phyloP scores from a whole-genome alignment of 2,888 invertebrate species.

The Pocota personata region DNA sequence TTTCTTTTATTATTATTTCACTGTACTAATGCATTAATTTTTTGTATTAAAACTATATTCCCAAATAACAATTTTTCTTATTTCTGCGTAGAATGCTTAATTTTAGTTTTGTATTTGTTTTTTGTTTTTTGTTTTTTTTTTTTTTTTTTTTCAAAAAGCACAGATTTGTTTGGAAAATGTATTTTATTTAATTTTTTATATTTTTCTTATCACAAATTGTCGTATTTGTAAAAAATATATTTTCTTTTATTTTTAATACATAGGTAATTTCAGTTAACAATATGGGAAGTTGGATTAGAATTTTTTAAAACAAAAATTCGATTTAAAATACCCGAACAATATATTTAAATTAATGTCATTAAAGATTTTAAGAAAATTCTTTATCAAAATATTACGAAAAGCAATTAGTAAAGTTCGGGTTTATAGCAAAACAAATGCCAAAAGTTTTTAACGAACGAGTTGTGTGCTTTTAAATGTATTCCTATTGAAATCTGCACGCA shows the following conservation, averaged over 20 bases:
- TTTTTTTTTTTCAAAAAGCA: not conserved
- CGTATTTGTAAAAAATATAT: slow-evolving; percentile 38
- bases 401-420: no score
- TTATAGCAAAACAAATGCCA: no score
- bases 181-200: not conserved
- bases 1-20: not conserved
- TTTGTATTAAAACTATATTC: slow-evolving; percentile 24
- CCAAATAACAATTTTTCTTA: slow-evolving; percentile 2
- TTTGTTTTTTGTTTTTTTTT: not conserved
- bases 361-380: not conserved
- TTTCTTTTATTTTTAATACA: not conserved
- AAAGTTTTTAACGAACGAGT: no score
- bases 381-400: no score
- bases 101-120: not conserved
- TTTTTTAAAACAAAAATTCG: slow-evolving; percentile 27
- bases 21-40: slow-evolving; percentile 4
- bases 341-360: not conserved
- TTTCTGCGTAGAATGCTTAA: slow-evolving; percentile 9
- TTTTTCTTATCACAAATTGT: slow-evolving; percentile 37
- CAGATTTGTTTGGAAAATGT: not conserved
- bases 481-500: no score
- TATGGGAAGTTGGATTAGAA: not conserved
- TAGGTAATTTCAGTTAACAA: slow-evolving; percentile 6
- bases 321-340: not conserved
- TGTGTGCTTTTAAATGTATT: no score